A percentile compares a stretch with the other conserved stretches of the same genome.
phyloP scores from a whole-genome alignment of 2,888 invertebrate genomes.

The Phlogophora meticulosa region DNA sequence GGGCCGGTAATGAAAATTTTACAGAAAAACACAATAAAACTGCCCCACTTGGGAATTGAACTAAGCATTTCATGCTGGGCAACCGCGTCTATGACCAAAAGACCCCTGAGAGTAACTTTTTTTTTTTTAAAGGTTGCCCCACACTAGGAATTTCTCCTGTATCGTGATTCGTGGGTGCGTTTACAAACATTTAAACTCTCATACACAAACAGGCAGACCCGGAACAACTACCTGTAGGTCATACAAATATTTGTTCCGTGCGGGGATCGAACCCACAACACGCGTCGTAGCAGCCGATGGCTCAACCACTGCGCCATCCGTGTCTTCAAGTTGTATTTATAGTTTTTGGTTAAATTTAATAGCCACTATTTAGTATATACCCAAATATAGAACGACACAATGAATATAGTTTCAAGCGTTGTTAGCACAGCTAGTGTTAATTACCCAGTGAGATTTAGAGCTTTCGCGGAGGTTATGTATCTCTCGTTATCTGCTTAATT shows the following conservation, averaged over 20 bases:
- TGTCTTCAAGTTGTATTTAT: too few species aligned
- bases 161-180: too few species aligned
- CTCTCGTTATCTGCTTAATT: constrained; percentile 71
- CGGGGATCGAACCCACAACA: too few species aligned
- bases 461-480: constrained; percentile 73
- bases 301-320: too few species aligned
- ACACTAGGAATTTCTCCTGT: too few species aligned
- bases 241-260: too few species aligned
- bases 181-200: too few species aligned
- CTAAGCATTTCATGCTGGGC: not conserved
- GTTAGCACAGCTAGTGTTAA: constrained; percentile 72
- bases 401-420: constrained; percentile 56
- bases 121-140: too few species aligned
- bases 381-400: constrained; percentile 30
- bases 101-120: constrained; percentile 7
- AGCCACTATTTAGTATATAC: constrained; percentile 8
- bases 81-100: not conserved
- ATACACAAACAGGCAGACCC: too few species aligned
- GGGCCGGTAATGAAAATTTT: constrained; percentile 13
- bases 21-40: constrained; percentile 15
- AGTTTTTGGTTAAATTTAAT: constrained; percentile 32
- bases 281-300: too few species aligned
- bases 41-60: constrained; percentile 9
- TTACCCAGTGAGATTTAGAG: constrained; percentile 73
- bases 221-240: too few species aligned